A percentile compares a stretch with the other conserved stretches of the same genome.
phyloP scores from a whole-genome alignment of 2,113 vertebrate genomes.

The Callithrix jacchus region DNA sequence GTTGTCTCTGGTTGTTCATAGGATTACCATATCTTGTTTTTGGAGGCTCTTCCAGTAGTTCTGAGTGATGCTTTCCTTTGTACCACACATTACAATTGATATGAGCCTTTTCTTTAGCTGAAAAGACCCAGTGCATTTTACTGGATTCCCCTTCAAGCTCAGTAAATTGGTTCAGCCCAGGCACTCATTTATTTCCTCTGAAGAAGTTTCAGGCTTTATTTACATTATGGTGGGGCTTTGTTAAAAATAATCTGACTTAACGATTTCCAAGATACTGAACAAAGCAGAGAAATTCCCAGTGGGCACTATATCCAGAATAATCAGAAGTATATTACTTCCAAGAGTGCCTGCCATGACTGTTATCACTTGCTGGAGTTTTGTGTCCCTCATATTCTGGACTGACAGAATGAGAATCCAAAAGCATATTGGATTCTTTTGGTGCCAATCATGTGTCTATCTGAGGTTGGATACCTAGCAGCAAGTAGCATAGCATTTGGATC shows the following conservation, averaged over 20 bases:
- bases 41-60: neutral
- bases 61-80: conserved; percentile 24
- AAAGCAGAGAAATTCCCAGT: neutral
- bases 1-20: neutral
- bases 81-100: neutral
- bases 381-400: conserved; percentile 15
- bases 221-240: conserved; percentile 11
- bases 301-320: conserved; percentile 5
- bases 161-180: neutral
- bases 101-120: neutral
- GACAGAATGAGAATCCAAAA: conserved; percentile 33
- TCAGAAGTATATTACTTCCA: conserved; percentile 38
- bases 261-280: conserved; percentile 34
- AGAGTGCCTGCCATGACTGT: neutral
- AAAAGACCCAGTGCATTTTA: neutral
- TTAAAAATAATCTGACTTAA: conserved; percentile 25
- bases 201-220: conserved; percentile 38
- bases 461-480: conserved; percentile 3
- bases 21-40: neutral
- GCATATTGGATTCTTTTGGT: conserved; percentile 13
- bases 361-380: conserved; percentile 35
- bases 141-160: conserved; percentile 16
- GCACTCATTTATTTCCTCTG: conserved; percentile 31
- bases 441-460: neutral
- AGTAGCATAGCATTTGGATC: conserved; percentile 30